Evolutionary conservation across 2,113 vertebrate genomes (phyloP).

Genomic region (Limanda limanda): DNA sequence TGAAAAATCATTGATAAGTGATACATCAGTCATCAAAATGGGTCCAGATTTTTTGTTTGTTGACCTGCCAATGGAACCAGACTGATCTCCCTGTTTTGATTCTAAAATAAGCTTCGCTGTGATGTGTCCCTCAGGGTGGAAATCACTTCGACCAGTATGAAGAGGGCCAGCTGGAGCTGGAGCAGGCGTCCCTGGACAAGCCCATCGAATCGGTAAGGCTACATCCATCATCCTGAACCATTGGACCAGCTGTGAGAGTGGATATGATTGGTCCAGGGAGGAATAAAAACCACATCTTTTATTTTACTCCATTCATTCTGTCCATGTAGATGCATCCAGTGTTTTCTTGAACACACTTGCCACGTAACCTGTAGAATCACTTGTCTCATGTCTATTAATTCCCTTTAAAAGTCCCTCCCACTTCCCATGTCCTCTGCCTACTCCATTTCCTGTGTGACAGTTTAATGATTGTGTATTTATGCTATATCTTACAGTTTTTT

Average conservation of each 20-base stretch:
- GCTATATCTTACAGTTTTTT: constrained; percentile 48
- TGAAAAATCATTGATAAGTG: neutral
- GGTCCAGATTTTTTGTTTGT: neutral
- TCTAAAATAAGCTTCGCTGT: constrained; percentile 35
- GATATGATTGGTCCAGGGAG: constrained; percentile 87
- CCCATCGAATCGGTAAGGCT: constrained; percentile 99
- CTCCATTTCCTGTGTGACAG: constrained; percentile 72
- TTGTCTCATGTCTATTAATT: constrained; percentile 70
- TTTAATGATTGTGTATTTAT: constrained; percentile 58
- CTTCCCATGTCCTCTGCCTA: constrained; percentile 64
- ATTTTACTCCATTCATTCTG: constrained; percentile 56
- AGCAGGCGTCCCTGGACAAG: constrained; percentile 98
- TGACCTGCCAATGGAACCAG: neutral
- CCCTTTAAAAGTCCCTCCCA: constrained; percentile 50
- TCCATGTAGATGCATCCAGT: constrained; percentile 70
- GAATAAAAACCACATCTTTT: constrained; percentile 64
- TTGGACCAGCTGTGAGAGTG: constrained; percentile 82
- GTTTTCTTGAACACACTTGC: constrained; percentile 63
- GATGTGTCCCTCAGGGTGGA: constrained; percentile 88
- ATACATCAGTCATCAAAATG: neutral
- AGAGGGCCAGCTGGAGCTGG: constrained; percentile 98
- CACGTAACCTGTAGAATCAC: constrained; percentile 71
- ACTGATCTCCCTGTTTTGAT: neutral
- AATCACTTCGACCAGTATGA: constrained; percentile 99
- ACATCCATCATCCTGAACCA: constrained; percentile 66